phyloP scores from a whole-genome alignment of 2,797 vertebrate species.

The Phataginus tricuspis region DNA sequence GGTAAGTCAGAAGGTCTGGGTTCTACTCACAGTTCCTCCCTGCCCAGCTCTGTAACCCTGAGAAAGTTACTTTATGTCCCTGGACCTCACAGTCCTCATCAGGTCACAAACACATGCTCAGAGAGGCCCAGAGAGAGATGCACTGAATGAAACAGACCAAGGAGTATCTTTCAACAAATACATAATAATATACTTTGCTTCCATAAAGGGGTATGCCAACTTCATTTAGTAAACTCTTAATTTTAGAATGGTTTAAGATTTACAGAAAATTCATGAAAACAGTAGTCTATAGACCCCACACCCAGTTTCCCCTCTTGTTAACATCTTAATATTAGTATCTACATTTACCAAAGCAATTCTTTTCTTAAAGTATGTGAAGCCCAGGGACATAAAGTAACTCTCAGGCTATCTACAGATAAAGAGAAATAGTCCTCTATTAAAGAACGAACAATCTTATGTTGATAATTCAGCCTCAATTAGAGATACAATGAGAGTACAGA shows the following conservation, averaged over 20 bases:
- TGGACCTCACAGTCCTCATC: not conserved
- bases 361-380: not conserved
- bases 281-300: not conserved
- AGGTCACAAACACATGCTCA: not conserved
- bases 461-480: not conserved
- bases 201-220: not conserved
- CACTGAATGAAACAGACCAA: not conserved
- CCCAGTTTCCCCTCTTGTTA: not conserved
- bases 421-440: not conserved
- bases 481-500: not conserved
- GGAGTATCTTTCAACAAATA: not conserved
- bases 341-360: not conserved
- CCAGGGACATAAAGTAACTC: not conserved
- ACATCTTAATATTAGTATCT: not conserved
- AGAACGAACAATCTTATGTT: not conserved
- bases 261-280: not conserved
- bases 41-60: not conserved
- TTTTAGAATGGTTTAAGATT: conserved; percentile 3
- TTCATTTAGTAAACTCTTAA: not conserved
- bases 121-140: not conserved
- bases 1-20: not conserved
- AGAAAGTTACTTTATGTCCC: not conserved
- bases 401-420: not conserved
- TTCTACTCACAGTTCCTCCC: not conserved
- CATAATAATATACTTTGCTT: not conserved